Base-by-base conservation (phyloP, 2,888 invertebrate species). In the Xanthorhoe designata region DNA sequence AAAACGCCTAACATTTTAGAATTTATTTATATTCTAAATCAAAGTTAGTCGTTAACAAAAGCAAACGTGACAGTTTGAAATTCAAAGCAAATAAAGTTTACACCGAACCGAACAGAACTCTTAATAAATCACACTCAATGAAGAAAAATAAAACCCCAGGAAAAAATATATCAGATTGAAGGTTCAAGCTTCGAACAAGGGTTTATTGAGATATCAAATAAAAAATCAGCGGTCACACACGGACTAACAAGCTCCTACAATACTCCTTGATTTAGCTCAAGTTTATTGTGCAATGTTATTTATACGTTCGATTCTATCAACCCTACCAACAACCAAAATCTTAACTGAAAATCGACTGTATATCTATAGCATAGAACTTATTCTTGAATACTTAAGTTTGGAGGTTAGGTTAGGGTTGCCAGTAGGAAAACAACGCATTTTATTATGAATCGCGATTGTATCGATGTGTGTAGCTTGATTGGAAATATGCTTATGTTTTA, bases 161-260 rank as follows among this genome's bases (percentile, higher is more conserved):
- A 83, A 84, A 87, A 86, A 79, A 80, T 80, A 78, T 78, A 63
- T 77, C 78, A 75, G 70, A 84, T 86, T 86, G 78, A 83, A 83
- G 86, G 90, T 89, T 84, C 84, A 82, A 81, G 80, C 63, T 58
- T 64, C 68, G 54, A 68, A 82, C 81, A 80, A 78, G 85, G 83
- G 83, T 87, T 89, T 91, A 92, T 93, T 92, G 91, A 91, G 92
- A 92, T 92, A 92, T 93, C 92, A 90, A 92, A 92, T 91, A 92
- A 91, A 92, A 91, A 92, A 92, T 92, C 92, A 91, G 91, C 89
- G 89, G 90, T 87, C 88, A 87, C 83, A 82, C 84, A 81, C 82
- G 75, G 80, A 79, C 90, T 91, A 91, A 91, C 91, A 91, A 91
- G 89, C 83, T 82, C 81, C 85, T 83, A 92, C 92, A 92, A 92